A percentile compares a stretch with the other conserved stretches of the same genome.
Conservation (phyloP, 2,113 vertebrate genomes). For the Labrus mixtus region DNA sequence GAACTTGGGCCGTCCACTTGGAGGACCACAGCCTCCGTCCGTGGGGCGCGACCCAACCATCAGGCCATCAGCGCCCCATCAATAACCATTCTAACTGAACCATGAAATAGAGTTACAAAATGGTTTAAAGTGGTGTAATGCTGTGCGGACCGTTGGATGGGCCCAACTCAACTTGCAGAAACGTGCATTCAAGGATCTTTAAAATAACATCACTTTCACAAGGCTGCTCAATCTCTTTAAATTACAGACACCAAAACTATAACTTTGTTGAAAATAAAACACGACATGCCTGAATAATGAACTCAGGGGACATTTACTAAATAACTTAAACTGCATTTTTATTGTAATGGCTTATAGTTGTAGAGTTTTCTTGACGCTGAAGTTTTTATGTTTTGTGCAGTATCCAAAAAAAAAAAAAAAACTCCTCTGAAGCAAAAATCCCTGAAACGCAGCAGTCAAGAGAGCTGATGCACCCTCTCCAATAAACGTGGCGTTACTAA, state of each 20-base stretch:
- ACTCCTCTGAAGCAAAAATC: conserved; percentile 60
- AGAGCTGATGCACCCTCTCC: conserved; percentile 57
- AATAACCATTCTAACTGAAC: no score
- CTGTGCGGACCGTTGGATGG: not conserved
- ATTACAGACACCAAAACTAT: not conserved
- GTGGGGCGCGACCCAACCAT: no score
- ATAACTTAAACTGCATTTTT: not conserved
- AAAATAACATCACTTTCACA: not conserved
- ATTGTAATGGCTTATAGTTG: not conserved
- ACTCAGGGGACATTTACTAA: not conserved
- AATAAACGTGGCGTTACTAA: conserved; percentile 69
- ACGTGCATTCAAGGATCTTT: not conserved
- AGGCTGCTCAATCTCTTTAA: not conserved
- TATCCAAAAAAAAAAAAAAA: conserved; percentile 22
- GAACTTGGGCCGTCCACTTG: no score
- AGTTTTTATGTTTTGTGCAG: conserved; percentile 14
- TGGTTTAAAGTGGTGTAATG: not conserved
- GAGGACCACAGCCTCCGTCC: no score
- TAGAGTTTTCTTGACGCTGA: not conserved
- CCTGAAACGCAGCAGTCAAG: conserved; percentile 51
- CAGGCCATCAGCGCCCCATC: no score
- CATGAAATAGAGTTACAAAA: not conserved
- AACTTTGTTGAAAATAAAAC: not conserved
- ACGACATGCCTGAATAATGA: not conserved
- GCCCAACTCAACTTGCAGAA: not conserved